phyloP scores from a whole-genome alignment of 2,888 invertebrate genomes.

The Metalampra italica region DNA sequence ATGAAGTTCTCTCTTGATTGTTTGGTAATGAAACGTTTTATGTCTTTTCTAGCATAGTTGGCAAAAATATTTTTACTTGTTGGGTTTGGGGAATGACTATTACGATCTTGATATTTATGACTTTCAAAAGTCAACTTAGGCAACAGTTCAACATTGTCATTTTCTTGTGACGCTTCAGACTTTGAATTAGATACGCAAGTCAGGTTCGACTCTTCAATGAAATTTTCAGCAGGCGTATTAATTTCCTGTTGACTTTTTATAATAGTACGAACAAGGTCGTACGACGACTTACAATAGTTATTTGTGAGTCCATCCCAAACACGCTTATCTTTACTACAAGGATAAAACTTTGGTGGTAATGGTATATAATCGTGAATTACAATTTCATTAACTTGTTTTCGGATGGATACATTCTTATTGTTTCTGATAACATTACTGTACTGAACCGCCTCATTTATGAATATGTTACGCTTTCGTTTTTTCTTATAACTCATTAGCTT shows the following conservation, averaged over 20 bases:
- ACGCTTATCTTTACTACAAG: slow-evolving; percentile 2
- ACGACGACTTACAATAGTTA: slow-evolving; percentile 35
- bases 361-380: slow-evolving; percentile 23
- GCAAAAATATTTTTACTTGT: slow-evolving; percentile 5
- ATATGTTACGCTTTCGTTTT: slow-evolving; percentile 15
- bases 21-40: slow-evolving; percentile 30
- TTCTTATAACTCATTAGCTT: slow-evolving; percentile 16
- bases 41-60: slow-evolving; percentile 10
- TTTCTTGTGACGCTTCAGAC: background rate
- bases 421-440: slow-evolving; percentile 16
- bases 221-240: background rate
- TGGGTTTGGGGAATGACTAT: slow-evolving; percentile 6
- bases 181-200: too few relatives aligned
- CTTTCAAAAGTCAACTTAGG: slow-evolving; percentile 41
- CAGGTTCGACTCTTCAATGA: background rate
- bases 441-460: slow-evolving; percentile 22
- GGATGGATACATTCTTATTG: slow-evolving; percentile 20
- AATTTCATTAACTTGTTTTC: slow-evolving; percentile 24
- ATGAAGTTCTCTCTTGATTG: slow-evolving; percentile 38
- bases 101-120: slow-evolving; percentile 27
- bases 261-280: slow-evolving; percentile 52
- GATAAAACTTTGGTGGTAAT: slow-evolving; percentile 4
- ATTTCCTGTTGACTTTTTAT: slow-evolving; percentile 25
- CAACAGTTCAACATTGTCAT: slow-evolving; percentile 1
- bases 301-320: slow-evolving; percentile 1